Base-by-base conservation (phyloP, 2,888 invertebrate species). In the Anodontia alba region DNA sequence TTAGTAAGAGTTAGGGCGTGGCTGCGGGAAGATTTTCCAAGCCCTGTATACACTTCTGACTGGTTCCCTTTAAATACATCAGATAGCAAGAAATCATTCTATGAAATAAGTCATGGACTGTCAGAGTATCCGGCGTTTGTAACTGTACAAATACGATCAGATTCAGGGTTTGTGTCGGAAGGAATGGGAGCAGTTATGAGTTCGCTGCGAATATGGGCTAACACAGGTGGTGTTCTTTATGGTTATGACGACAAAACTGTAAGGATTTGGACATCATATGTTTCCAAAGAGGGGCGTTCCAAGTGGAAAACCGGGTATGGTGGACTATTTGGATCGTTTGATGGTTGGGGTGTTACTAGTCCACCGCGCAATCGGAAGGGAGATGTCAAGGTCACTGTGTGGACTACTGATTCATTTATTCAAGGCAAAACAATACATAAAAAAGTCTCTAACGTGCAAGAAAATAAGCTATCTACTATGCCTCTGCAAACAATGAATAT, bases 221-320 rank as follows among this genome's bases (percentile, higher is more conserved):
- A 73, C 29, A 54, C 69, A 3, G 83, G 83, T 0, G 83, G 83
- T 0, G 72, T 75, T 12, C 54, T 75, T 3, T 75, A 74, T 51
- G 80, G 67, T 0, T 83, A 67, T 51, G 75, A 75, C 31, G 73
- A 77, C 23, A 46, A 62, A 17, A 15, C 23, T 33, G 46, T 83
- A 33, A 42, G 83, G 15, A 49, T 83, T 20, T 83, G 83, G 83
- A 26, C 80, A 23, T 43, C 71, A 7, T 73, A 68, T 73, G 23
- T 15, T 42, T 38, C 26, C 17, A 29, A 10, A 20, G 69, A 42
- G 2, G 1, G 3, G 42, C 42, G 26, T 36, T 7, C 23, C 1
- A 31, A 71, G 8, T 8, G 2, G 2, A 3, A 17, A 1, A 29
- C 1, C n/a, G 26, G 5, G 2, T 46, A 7, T 49, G 51, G 72